These are phyloP conservation scores for Danio albolineatus DNA, from an alignment of 2,797 vertebrate species.

Conservation along the genomic window DNA sequence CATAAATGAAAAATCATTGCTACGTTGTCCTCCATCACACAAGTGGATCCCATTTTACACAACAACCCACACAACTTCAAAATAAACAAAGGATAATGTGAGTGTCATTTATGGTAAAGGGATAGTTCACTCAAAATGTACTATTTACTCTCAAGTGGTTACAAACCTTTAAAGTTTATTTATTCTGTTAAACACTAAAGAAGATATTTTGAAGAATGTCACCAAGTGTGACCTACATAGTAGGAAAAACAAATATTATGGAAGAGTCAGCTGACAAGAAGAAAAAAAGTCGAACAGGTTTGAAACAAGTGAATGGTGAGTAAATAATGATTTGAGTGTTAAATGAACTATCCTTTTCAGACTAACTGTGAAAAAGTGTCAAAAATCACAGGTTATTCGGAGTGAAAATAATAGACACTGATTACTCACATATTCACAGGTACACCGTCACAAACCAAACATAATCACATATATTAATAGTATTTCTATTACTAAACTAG, in stretches of 20 bases:
- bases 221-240: too few relatives aligned
- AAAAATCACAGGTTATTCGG: neutral
- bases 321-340: too few relatives aligned
- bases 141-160: too few relatives aligned
- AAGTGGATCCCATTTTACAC: neutral
- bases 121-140: too few relatives aligned
- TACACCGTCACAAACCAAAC: neutral
- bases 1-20: neutral
- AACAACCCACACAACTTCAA: neutral
- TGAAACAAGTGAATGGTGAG: too few relatives aligned
- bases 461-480: neutral
- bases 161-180: too few relatives aligned
- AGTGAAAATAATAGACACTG: constrained; percentile 3
- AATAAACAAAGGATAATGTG: neutral
- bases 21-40: neutral
- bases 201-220: too few relatives aligned
- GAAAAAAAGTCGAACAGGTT: too few relatives aligned
- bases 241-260: too few relatives aligned
- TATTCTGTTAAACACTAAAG: too few relatives aligned
- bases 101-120: neutral
- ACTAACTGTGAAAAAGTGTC: neutral
- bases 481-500: neutral
- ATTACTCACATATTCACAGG: neutral
- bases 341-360: too few relatives aligned
- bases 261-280: too few relatives aligned